Conservation (phyloP, 2,888 invertebrate species). For the Cephonodes hylas region DNA sequence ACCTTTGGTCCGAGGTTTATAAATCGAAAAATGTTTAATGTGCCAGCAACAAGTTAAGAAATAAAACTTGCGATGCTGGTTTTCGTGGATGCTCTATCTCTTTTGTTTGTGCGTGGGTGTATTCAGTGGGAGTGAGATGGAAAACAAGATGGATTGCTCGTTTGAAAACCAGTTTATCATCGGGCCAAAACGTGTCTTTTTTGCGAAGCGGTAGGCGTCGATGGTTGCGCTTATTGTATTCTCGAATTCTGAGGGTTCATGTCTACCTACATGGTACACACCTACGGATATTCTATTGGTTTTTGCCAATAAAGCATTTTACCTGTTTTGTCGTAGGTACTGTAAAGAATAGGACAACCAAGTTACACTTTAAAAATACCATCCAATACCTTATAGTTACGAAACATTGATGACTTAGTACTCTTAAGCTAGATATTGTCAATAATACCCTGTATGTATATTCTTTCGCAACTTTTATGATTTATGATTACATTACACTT, state of each 20-base stretch:
- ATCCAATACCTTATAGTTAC: background rate
- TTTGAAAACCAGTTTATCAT: conserved; percentile 77
- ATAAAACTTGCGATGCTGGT: conserved; percentile 65
- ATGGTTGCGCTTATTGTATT: conserved; percentile 62
- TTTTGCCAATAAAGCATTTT: background rate
- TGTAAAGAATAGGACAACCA: too few relatives aligned
- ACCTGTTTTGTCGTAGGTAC: background rate
- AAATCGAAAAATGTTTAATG: conserved; percentile 72
- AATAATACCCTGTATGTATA: too few relatives aligned
- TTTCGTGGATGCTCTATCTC: conserved; percentile 39
- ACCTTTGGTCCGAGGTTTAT: conserved; percentile 47
- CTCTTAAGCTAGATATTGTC: too few relatives aligned
- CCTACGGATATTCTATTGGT: conserved; percentile 15
- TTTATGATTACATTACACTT: too few relatives aligned
- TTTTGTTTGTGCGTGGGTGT: conserved; percentile 19
- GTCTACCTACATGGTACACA: conserved; percentile 23
- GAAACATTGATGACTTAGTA: background rate
- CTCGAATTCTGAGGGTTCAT: conserved; percentile 34
- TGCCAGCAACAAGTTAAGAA: conserved; percentile 73
- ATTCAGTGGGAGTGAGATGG: conserved; percentile 36
- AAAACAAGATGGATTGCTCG: conserved; percentile 57
- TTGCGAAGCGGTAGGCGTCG: conserved; percentile 67
- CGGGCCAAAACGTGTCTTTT: conserved; percentile 55
- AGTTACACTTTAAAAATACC: background rate
- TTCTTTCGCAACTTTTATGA: too few relatives aligned